Conservation (phyloP, 2,888 invertebrate species). For the Cheilosia urbana region DNA sequence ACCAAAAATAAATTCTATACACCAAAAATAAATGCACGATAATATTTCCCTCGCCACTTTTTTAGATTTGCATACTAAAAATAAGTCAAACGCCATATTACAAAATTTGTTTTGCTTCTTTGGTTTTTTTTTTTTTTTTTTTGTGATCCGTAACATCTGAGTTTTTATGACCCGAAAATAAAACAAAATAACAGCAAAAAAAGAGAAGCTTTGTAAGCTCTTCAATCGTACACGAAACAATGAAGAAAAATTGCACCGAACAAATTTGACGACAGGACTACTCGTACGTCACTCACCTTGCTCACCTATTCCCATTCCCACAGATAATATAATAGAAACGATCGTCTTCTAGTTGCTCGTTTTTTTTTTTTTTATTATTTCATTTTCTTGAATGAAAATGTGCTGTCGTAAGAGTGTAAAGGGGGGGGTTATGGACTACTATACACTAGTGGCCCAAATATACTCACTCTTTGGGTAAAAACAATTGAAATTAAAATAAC, state of each 20-base stretch:
- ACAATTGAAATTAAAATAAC: conserved; percentile 49
- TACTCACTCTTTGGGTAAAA: background rate
- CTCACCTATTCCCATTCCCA: conserved; percentile 14
- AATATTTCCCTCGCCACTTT: conserved; percentile 18
- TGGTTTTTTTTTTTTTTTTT: background rate
- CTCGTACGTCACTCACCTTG: conserved; percentile 40
- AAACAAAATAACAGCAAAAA: background rate
- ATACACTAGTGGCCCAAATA: conserved; percentile 49
- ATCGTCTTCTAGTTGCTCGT: background rate
- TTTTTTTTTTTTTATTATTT: background rate
- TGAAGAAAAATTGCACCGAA: conserved; percentile 29
- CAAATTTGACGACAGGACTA: conserved; percentile 37
- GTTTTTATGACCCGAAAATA: conserved; percentile 27
- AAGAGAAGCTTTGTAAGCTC: conserved; percentile 15
- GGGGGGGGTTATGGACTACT: background rate
- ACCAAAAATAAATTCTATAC: conserved; percentile 34
- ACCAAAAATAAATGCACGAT: conserved; percentile 41
- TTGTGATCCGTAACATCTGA: conserved; percentile 18
- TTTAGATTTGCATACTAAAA: conserved; percentile 35
- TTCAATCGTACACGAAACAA: conserved; percentile 6
- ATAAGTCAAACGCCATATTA: conserved; percentile 61
- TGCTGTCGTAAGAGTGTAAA: conserved; percentile 1
- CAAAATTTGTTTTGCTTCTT: conserved; percentile 39
- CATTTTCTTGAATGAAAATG: conserved; percentile 54
- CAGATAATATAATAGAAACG: background rate